phyloP scores from a whole-genome alignment of 1,140 invertebrate species.

The Anastrepha obliqua region DNA sequence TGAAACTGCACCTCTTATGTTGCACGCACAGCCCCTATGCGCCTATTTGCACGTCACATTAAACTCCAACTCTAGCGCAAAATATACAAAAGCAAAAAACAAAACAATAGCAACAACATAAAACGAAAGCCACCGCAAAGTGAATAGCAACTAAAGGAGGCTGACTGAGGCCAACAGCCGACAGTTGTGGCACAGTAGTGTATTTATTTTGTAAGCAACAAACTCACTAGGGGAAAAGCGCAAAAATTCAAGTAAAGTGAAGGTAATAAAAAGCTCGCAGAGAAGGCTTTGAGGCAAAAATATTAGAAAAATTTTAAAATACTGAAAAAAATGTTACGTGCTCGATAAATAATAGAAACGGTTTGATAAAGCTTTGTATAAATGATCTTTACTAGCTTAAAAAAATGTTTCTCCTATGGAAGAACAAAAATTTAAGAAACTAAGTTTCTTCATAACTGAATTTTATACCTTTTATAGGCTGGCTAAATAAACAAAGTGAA shows the following conservation, averaged over 20 bases:
- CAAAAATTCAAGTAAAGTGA: slow-evolving; percentile 6
- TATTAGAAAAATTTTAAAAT: background rate
- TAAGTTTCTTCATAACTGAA: too few species aligned
- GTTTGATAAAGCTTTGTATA: too few species aligned
- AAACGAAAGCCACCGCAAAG: slow-evolving; percentile 9
- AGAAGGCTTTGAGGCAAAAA: background rate
- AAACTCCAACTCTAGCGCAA: slow-evolving; percentile 48
- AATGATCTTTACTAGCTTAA: too few species aligned
- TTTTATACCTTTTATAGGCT: too few species aligned
- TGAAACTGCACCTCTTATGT: background rate
- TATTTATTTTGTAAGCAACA: slow-evolving; percentile 13
- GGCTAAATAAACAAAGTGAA: too few species aligned
- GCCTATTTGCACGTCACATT: slow-evolving; percentile 44
- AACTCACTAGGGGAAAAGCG: background rate
- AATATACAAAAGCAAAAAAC: background rate
- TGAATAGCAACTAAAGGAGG: background rate
- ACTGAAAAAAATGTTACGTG: background rate
- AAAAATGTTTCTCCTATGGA: too few species aligned
- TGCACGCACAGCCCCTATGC: background rate
- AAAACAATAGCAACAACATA: background rate
- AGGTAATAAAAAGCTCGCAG: background rate
- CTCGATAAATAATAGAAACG: too few species aligned
- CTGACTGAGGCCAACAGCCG: slow-evolving; percentile 3
- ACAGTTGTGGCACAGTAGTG: background rate
- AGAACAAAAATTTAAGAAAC: too few species aligned